Percentiles rank a stretch among this genome's conserved stretches.
phyloP scores from a whole-genome alignment of 2,797 vertebrate species.

The Astyanax mexicanus region DNA sequence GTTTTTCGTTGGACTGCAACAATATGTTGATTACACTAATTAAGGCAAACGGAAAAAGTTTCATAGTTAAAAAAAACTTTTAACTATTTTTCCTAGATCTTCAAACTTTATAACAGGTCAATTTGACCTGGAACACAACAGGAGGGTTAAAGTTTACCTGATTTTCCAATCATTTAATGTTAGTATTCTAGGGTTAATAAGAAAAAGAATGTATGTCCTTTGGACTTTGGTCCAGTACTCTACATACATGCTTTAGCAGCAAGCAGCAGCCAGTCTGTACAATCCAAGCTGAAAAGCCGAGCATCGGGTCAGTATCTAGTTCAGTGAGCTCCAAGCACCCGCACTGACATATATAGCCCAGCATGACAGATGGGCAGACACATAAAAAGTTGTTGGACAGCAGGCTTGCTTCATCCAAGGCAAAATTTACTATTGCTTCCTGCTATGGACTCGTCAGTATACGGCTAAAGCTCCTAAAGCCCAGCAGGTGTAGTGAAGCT shows the following conservation, averaged over 20 bases:
- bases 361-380: constrained; percentile 2
- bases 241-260: background rate
- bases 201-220: no score
- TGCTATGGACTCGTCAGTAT: constrained; percentile 12
- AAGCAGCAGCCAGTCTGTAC: background rate
- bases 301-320: constrained; percentile 2
- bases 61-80: no score
- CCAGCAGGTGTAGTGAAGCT: constrained; percentile 44
- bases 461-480: constrained; percentile 25
- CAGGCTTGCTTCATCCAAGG: constrained; percentile 13
- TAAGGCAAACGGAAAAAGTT: no score
- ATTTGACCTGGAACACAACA: no score
- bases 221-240: background rate
- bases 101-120: no score
- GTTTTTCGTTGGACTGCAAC: no score
- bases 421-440: constrained; percentile 17
- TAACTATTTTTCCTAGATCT: no score
- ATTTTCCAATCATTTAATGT: no score
- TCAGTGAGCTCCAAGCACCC: constrained; percentile 18
- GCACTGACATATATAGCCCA: constrained; percentile 4
- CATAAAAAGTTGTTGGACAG: constrained; percentile 38
- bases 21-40: no score
- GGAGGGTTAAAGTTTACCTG: no score
- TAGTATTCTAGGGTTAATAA: no score
- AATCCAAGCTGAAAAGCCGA: background rate